phyloP scores from a whole-genome alignment of 2,888 invertebrate genomes.

The Agriopis aurantiaria region DNA sequence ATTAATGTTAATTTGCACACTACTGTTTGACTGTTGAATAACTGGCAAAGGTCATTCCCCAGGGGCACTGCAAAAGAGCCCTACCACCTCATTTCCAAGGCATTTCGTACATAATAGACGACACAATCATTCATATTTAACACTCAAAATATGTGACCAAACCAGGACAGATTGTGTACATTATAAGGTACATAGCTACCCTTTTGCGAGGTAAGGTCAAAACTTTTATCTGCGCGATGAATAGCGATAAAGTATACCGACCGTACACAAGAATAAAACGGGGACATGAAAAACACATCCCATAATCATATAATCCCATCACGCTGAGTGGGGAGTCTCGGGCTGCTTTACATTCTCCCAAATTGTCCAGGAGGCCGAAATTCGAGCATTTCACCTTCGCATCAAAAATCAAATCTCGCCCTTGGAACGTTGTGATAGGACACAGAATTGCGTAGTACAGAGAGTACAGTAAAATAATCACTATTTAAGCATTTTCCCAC shows the following conservation, averaged over 20 bases:
- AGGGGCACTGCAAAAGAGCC: too few species aligned
- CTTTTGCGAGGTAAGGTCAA: slow-evolving; percentile 39
- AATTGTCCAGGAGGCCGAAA: slow-evolving; percentile 53
- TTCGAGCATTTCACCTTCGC: slow-evolving; percentile 33
- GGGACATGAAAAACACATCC: slow-evolving; percentile 75
- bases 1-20: too few species aligned
- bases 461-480: slow-evolving; percentile 24
- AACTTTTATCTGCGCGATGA: slow-evolving; percentile 43
- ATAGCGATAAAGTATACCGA: slow-evolving; percentile 58
- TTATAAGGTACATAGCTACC: slow-evolving; percentile 13
- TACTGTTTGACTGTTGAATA: too few species aligned
- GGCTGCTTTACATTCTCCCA: slow-evolving; percentile 59
- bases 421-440: background rate
- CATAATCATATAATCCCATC: slow-evolving; percentile 73
- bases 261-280: slow-evolving; percentile 67
- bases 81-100: background rate
- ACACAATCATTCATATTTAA: slow-evolving; percentile 15
- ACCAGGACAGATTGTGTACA: slow-evolving; percentile 33
- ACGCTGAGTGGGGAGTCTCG: slow-evolving; percentile 67
- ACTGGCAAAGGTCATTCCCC: too few species aligned
- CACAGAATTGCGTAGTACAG: slow-evolving; percentile 8
- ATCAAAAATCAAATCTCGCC: slow-evolving; percentile 17
- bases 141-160: slow-evolving; percentile 28
- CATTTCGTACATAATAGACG: background rate
- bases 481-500: slow-evolving; percentile 21